Conservation (phyloP, 1,140 invertebrate species). For the Metaphire vulgaris region DNA sequence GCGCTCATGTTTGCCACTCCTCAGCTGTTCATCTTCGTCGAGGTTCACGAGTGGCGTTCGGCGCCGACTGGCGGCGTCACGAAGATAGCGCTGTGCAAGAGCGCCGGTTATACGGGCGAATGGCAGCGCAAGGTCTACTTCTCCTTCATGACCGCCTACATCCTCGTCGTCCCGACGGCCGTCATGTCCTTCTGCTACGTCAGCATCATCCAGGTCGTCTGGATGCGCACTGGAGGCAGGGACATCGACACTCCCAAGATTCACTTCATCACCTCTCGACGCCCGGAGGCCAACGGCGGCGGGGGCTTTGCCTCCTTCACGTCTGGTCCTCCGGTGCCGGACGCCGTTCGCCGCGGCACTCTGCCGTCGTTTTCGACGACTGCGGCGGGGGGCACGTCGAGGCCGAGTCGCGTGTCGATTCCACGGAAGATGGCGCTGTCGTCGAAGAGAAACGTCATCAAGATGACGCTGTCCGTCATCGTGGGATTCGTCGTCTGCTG, state of each 20-base stretch:
- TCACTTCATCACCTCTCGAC: conserved; percentile 11
- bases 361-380: no score
- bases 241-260: neutral
- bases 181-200: conserved; percentile 45
- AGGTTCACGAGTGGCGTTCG: conserved; percentile 35
- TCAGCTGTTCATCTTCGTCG: conserved; percentile 52
- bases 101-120: conserved; percentile 36
- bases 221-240: conserved; percentile 29
- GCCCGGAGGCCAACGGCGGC: neutral
- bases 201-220: conserved; percentile 42
- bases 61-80: conserved; percentile 39
- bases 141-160: conserved; percentile 39
- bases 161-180: conserved; percentile 40
- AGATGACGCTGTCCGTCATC: conserved; percentile 53
- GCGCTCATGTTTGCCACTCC: conserved; percentile 52
- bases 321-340: no score
- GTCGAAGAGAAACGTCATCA: conserved; percentile 44
- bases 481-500: conserved; percentile 52
- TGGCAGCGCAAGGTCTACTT: conserved; percentile 47
- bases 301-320: no score
- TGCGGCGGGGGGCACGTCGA: no score
- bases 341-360: no score
- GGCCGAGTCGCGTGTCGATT: conserved; percentile 39
- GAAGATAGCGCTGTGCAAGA: conserved; percentile 32
- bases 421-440: conserved; percentile 38